Base-by-base conservation (phyloP, 2,888 invertebrate species). In the Mythimna ferrago region DNA sequence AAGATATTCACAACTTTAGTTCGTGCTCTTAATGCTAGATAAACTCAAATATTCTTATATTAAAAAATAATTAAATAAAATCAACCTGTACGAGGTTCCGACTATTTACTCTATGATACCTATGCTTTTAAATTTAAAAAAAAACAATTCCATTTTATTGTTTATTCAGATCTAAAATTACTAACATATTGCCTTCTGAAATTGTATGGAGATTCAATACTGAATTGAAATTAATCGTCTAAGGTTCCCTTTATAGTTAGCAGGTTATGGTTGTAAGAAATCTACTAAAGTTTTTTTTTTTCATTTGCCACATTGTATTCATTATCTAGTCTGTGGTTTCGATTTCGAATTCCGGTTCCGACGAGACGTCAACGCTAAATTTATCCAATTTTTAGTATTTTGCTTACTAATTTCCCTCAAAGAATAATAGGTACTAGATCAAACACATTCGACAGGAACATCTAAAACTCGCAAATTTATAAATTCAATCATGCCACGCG, bases 291-390 rank as follows among this genome's bases (percentile, higher is more conserved):
- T 14, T 2, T 51, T 38, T 51, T 51, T 58, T n/a, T 64, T 73
- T 48, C 0, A 11, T 38, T 4, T 70, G 74, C 70, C 71, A 78
- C 66, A 61, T 78, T 58, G 0, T 0, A 35, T 64, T 53, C 62
- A 71, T 74, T 68, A 71, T 71, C 78, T 82, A 64, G 35, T 57
- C 9, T 51, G 78, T 63, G 64, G 57, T 76, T 82, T 72, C 62
- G 74, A 71, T 78, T 82, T 84, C 75, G 74, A 85, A 85, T 81
- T 87, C 86, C 86, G 86, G 76, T 86, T 86, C 86, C 85, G 84
- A 84, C 76, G 76, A 81, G 76, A 92, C 93, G 94, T 95, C 94
- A 94, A 94, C 90, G 92, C 93, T 94, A 95, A 94, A 94, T 93
- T 93, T 91, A 93, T 90, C 92, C 89, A 89, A 92, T 90, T 92